Evolutionary conservation across 2,113 vertebrate genomes (phyloP).

Genomic region (Tachysurus fulvidraco): DNA sequence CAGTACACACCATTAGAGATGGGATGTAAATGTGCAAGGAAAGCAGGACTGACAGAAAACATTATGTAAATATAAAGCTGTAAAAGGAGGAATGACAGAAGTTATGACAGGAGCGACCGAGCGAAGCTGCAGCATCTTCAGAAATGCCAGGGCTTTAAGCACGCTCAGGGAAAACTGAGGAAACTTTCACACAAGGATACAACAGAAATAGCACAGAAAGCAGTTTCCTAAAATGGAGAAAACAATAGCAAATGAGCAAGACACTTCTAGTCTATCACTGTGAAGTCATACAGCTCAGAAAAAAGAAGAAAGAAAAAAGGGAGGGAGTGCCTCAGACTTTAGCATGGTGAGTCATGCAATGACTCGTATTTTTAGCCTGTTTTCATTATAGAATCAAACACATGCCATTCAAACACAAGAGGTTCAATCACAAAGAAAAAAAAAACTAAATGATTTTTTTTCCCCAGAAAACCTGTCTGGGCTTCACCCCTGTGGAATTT

Average conservation of each 20-base stretch:
- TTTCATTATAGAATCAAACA: not conserved
- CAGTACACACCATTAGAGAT: not conserved
- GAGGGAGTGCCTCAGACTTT: not conserved
- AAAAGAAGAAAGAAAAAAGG: not conserved
- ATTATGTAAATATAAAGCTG: conserved; percentile 12
- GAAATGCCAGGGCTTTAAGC: conserved; percentile 19
- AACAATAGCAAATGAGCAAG: not conserved
- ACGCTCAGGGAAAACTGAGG: not conserved
- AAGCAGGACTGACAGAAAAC: conserved; percentile 16
- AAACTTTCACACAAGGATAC: not conserved
- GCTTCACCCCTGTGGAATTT: not conserved
- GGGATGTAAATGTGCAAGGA: conserved; percentile 5
- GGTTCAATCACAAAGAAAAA: not conserved
- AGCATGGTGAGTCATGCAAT: conserved; percentile 13
- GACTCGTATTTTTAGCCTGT: conserved; percentile 15
- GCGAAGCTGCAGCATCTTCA: conserved; percentile 18
- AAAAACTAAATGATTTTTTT: not conserved
- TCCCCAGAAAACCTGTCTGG: not conserved
- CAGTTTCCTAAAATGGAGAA: not conserved
- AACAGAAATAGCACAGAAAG: conserved; percentile 19
- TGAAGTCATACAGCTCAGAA: not conserved
- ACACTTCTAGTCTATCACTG: not conserved
- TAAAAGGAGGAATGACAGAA: conserved; percentile 12
- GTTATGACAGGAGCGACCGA: not conserved
- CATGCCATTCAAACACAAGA: not conserved